Conservation (phyloP, 2,888 invertebrate species). For the Ligdia adustata region DNA sequence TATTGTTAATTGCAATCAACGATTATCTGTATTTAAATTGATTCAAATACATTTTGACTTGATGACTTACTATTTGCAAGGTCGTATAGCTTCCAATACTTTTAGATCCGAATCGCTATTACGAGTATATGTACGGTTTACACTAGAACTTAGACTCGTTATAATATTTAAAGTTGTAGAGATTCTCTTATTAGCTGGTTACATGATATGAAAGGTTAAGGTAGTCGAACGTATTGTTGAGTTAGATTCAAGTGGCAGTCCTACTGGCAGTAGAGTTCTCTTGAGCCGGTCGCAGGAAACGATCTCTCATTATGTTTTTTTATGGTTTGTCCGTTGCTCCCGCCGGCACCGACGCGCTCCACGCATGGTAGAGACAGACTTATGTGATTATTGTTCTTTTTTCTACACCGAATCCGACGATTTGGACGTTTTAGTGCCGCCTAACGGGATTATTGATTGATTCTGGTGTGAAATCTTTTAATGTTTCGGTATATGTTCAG, state of each 20-base stretch:
- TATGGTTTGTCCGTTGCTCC: slow-evolving; percentile 76
- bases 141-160: no score
- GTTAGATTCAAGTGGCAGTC: slow-evolving; percentile 14
- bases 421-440: slow-evolving; percentile 35
- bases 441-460: slow-evolving; percentile 27
- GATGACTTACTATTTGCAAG: no score
- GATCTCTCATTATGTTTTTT: slow-evolving; percentile 81
- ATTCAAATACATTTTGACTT: no score
- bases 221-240: no score
- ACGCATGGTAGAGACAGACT: slow-evolving; percentile 45
- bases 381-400: slow-evolving; percentile 45
- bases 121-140: no score
- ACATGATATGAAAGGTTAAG: no score
- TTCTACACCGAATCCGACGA: slow-evolving; percentile 39
- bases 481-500: slow-evolving; percentile 6
- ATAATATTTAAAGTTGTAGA: no score
- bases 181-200: no score
- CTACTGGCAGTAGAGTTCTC: slow-evolving; percentile 39
- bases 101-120: no score
- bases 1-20: no score
- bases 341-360: slow-evolving; percentile 49
- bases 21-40: no score
- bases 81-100: no score
- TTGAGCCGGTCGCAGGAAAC: slow-evolving; percentile 75
- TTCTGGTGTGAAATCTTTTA: slow-evolving; percentile 13